Conservation (phyloP, 2,888 invertebrate genomes). For the Cryptocheilus praepositus region DNA sequence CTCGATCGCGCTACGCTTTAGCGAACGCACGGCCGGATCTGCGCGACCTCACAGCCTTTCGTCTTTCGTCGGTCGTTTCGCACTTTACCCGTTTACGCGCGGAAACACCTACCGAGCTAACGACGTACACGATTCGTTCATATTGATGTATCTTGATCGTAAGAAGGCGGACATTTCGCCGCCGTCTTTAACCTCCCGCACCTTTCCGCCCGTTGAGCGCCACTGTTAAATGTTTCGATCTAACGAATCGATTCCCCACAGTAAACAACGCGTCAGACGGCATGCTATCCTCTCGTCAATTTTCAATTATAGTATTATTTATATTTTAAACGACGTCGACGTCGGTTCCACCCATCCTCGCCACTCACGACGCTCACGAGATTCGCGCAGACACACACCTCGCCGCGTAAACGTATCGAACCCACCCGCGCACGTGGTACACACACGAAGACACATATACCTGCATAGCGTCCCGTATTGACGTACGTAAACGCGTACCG, state of each 20-base stretch:
- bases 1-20: neutral
- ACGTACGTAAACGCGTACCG: slow-evolving; percentile 16
- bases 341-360: slow-evolving; percentile 33
- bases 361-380: neutral
- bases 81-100: too few relatives aligned
- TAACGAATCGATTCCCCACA: slow-evolving; percentile 35
- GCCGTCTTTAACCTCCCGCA: too few relatives aligned
- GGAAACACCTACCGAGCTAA: too few relatives aligned
- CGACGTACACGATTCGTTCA: too few relatives aligned
- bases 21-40: neutral
- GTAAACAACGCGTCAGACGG: slow-evolving; percentile 45
- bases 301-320: slow-evolving; percentile 65
- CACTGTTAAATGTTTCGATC: slow-evolving; percentile 30
- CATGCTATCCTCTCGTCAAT: slow-evolving; percentile 68
- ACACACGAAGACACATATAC: neutral
- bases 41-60: too few relatives aligned
- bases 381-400: slow-evolving; percentile 9
- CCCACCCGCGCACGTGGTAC: neutral
- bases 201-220: slow-evolving; percentile 8
- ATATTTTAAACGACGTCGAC: slow-evolving; percentile 54
- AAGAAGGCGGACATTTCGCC: too few relatives aligned
- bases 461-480: slow-evolving; percentile 14
- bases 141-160: too few relatives aligned
- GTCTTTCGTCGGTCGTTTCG: too few relatives aligned
- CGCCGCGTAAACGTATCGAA: neutral